Evolutionary conservation across 2,113 vertebrate species (phyloP).

Genomic region (Callopanchax toddi): DNA sequence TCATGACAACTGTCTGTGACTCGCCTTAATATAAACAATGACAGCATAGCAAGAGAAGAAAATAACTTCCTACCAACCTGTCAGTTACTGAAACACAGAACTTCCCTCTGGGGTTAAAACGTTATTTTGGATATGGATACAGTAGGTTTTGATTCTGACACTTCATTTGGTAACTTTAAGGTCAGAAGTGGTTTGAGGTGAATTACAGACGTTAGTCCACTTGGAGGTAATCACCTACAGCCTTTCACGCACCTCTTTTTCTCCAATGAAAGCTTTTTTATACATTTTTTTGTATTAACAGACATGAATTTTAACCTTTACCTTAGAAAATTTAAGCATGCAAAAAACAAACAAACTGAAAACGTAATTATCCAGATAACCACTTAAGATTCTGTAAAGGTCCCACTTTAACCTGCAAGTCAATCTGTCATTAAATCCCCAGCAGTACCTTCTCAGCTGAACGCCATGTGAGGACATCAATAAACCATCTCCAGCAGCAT

Average conservation of each 20-base stretch:
- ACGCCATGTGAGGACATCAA: slow-evolving; percentile 56
- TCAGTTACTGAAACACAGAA: slow-evolving; percentile 6
- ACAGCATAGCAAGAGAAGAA: slow-evolving; percentile 26
- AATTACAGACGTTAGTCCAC: slow-evolving; percentile 9
- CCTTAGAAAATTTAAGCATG: too few species aligned
- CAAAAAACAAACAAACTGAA: slow-evolving; percentile 3
- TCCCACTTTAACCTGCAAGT: slow-evolving; percentile 40
- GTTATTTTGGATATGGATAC: too few species aligned
- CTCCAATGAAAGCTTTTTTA: background rate
- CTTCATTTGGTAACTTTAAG: too few species aligned
- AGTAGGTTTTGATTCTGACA: too few species aligned
- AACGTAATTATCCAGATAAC: too few species aligned
- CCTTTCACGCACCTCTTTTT: too few species aligned
- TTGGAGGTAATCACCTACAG: background rate
- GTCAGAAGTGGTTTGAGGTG: too few species aligned
- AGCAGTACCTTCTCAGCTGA: slow-evolving; percentile 13
- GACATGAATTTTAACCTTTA: background rate
- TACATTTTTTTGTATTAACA: background rate
- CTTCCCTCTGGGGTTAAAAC: too few species aligned
- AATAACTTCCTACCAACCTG: slow-evolving; percentile 28
- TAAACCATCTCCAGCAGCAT: slow-evolving; percentile 64
- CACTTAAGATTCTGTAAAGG: slow-evolving; percentile 49
- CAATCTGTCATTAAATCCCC: slow-evolving; percentile 52
- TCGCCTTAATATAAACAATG: slow-evolving; percentile 48
- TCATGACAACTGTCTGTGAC: slow-evolving; percentile 41